Base-by-base conservation (phyloP, 2,888 invertebrate genomes). In the Mimas tiliae region DNA sequence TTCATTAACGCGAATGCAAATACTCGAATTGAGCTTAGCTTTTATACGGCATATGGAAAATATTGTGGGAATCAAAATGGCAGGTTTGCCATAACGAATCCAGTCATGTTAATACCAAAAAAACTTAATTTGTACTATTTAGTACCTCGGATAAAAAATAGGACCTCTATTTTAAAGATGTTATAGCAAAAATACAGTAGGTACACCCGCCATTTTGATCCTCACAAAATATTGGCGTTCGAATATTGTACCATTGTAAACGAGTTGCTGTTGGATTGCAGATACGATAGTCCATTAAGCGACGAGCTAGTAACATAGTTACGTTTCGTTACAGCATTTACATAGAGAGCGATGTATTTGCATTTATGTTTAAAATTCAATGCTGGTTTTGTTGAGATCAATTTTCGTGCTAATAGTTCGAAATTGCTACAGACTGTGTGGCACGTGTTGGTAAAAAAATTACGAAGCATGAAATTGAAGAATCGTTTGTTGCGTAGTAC, bases 291-390 rank as follows among this genome's bases (percentile, higher is more conserved):
- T 84, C 83, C 83, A 85, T 86, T 84, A 87, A 81, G 82, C 72
- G 72, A 76, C 74, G 76, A 74, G 75, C 79, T 80, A 77, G 82
- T 89, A 88, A 90, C 83, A 82, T 81, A 74, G 86, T 90, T 88
- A 88, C 81, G 81, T 83, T 84, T 82, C 81, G 83, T 75, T 76
- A 70, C 76, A 75, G 75, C 76, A 90, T 91, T 90, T 86, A 84
- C 88, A 90, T 88, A 86, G 78, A 81, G 78, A 82, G 77, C 78
- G 78, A 76, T 84, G 85, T 74, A 88, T 87, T 84, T 84, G 79
- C 82, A 85, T 86, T 86, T 78, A 76, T 27, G 62, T 42, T 64
- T 47, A 27, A 45, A 53, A 62, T 65, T 50, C 48, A 42, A 62
- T 51, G 62, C 33, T 42, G 27, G 33, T 27, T 62, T 62, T 62